Evolutionary conservation across 2,797 vertebrate species (phyloP).

Genomic region (Tokudaia muenninki): DNA sequence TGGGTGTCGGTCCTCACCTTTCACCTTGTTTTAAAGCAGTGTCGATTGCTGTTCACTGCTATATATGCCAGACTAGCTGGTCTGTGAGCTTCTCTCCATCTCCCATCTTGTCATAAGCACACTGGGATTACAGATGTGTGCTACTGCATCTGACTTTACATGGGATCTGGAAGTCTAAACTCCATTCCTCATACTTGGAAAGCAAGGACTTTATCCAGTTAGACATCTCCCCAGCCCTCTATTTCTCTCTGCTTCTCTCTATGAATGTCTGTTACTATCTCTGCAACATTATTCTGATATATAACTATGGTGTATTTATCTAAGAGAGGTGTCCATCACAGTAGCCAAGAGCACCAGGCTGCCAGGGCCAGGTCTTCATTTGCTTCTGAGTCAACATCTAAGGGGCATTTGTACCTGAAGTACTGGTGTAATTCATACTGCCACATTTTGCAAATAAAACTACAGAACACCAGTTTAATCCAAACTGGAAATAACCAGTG

Average conservation of each 20-base stretch:
- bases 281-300: not conserved
- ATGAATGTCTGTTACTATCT: not conserved
- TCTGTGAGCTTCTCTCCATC: not conserved
- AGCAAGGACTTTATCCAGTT: not conserved
- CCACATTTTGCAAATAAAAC: slow-evolving; percentile 9
- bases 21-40: not conserved
- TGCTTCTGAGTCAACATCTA: not conserved
- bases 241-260: not conserved
- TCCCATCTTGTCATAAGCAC: not conserved
- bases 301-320: not conserved
- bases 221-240: not conserved
- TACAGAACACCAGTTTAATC: not conserved
- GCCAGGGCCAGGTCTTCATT: not conserved
- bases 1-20: not conserved
- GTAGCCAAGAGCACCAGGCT: not conserved
- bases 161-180: not conserved
- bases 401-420: accelerated
- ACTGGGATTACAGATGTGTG: not conserved
- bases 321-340: not conserved
- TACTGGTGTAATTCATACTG: not conserved
- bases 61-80: not conserved
- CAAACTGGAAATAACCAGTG: not conserved
- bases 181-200: not conserved
- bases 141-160: not conserved
- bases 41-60: not conserved